phyloP scores from a whole-genome alignment of 2,888 invertebrate species.

The Acheta domesticus region DNA sequence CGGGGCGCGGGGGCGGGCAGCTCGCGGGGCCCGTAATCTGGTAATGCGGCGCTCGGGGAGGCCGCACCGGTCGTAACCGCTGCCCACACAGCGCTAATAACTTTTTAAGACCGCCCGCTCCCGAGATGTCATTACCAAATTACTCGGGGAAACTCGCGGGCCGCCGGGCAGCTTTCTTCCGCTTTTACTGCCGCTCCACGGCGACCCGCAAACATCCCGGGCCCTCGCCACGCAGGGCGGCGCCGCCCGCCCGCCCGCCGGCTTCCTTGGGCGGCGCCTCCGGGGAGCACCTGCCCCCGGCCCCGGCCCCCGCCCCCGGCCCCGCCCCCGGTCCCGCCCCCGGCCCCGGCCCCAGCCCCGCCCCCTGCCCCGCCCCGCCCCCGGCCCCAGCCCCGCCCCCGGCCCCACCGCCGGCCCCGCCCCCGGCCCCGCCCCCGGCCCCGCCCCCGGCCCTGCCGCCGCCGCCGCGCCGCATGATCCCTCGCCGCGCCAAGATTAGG shows the following conservation, averaged over 20 bases:
- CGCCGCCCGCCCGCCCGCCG: too few species aligned
- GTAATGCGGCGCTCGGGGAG: not conserved
- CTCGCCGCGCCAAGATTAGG: too few species aligned
- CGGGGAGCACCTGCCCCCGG: not conserved
- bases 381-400: not conserved
- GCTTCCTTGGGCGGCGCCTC: not conserved
- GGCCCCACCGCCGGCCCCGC: not conserved
- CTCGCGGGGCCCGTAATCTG: not conserved
- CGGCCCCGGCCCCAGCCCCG: too few species aligned
- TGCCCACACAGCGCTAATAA: constrained; percentile 31
- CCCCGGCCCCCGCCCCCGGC: not conserved
- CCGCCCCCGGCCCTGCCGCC: too few species aligned
- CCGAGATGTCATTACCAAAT: constrained; percentile 34
- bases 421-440: too few species aligned
- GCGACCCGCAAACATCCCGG: not conserved
- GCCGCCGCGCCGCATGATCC: too few species aligned
- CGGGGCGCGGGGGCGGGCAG: not conserved
- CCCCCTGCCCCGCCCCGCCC: too few species aligned
- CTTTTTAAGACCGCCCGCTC: constrained; percentile 33
- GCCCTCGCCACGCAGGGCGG: not conserved
- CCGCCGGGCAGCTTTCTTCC: not conserved
- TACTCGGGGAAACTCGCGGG: constrained; percentile 23
- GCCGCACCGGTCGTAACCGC: constrained; percentile 11
- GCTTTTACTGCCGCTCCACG: not conserved
- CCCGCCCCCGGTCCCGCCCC: too few species aligned